A percentile compares a stretch with the other conserved stretches of the same genome.
phyloP scores from a whole-genome alignment of 2,113 vertebrate species.

The Plectropomus leopardus region DNA sequence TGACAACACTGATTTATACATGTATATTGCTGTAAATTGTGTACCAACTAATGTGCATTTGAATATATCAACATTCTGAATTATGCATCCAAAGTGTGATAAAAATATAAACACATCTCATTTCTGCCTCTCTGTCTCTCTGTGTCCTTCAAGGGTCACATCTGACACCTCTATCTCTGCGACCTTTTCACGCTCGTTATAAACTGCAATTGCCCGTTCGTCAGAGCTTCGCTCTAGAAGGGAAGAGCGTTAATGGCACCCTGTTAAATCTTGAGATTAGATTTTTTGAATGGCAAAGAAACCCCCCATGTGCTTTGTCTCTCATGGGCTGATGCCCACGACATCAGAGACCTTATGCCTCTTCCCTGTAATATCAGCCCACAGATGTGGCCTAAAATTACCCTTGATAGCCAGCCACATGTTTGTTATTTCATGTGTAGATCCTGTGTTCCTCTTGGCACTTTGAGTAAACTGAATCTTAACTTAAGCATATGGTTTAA shows the following conservation, averaged over 20 bases:
- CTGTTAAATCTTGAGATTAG: conserved; percentile 73
- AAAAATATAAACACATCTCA: conserved; percentile 22
- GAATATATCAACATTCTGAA: conserved; percentile 7
- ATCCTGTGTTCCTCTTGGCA: conserved; percentile 55
- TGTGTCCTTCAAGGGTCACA: conserved; percentile 63
- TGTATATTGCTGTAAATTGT: neutral
- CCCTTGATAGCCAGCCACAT: conserved; percentile 46
- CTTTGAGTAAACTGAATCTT: conserved; percentile 52
- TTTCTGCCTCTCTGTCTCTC: conserved; percentile 11
- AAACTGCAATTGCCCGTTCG: conserved; percentile 65
- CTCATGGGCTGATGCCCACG: conserved; percentile 17
- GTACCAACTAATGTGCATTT: neutral
- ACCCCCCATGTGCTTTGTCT: conserved; percentile 42
- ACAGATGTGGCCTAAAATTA: conserved; percentile 58
- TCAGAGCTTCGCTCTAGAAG: conserved; percentile 58
- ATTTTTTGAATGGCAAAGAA: conserved; percentile 67
- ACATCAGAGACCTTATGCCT: conserved; percentile 44
- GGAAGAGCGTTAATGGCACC: conserved; percentile 63
- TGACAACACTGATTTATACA: too few species aligned
- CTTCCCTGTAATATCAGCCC: conserved; percentile 30
- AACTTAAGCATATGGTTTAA: conserved; percentile 56
- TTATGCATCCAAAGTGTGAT: neutral
- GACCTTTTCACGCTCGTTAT: conserved; percentile 77
- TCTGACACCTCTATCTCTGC: conserved; percentile 47
- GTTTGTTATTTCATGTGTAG: conserved; percentile 58